These are phyloP conservation scores for Himantopus leucocephalus DNA, from an alignment of 2,113 vertebrate species.

Conservation along the genomic window DNA sequence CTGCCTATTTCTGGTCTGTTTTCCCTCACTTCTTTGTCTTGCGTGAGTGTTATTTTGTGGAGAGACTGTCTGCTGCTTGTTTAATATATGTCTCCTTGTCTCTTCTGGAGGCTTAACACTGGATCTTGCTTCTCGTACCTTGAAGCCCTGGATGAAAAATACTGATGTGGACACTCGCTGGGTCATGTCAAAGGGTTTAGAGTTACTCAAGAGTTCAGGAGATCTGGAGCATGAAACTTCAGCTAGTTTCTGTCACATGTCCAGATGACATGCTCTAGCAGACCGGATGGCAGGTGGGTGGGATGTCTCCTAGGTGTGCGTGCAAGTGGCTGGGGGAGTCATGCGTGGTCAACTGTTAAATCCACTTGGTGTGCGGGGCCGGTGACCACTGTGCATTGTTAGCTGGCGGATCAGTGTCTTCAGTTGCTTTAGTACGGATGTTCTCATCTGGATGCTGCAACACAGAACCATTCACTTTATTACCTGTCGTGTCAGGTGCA, in stretches of 20 bases:
- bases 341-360: not conserved
- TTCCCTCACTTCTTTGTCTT: constrained; percentile 47
- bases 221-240: not conserved
- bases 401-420: not conserved
- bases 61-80: constrained; percentile 34
- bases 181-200: not conserved
- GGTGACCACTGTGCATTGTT: not conserved
- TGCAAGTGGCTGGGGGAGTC: not conserved
- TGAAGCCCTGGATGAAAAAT: not conserved
- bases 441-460: not conserved
- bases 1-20: constrained; percentile 32
- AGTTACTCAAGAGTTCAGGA: not conserved
- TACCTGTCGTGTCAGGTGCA: not conserved
- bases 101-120: constrained; percentile 39
- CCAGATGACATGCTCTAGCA: not conserved
- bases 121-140: not conserved
- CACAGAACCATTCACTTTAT: not conserved
- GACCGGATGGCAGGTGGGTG: not conserved
- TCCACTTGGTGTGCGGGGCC: not conserved
- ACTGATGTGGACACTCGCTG: rapidly evolving
- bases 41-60: constrained; percentile 39
- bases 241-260: not conserved
- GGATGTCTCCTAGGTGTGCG: not conserved
- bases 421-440: not conserved
- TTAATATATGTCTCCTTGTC: not conserved